These are phyloP conservation scores for Rhingia rostrata DNA, from an alignment of 2,888 invertebrate species.

Conservation along the genomic window DNA sequence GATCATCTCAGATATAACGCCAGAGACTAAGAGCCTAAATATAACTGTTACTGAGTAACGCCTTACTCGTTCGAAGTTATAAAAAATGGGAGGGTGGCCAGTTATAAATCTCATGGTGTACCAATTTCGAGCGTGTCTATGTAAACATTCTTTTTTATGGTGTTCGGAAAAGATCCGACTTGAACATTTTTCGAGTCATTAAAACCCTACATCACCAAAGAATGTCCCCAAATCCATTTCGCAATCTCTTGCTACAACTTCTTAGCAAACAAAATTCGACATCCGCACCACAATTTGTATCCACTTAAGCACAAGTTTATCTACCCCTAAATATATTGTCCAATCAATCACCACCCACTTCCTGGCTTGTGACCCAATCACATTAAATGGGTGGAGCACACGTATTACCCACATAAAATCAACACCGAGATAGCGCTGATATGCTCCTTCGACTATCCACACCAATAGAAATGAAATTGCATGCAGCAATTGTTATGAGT, in stretches of 20 bases:
- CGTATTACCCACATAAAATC: not conserved
- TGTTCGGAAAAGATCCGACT: no score
- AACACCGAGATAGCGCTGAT: slow-evolving; percentile 1
- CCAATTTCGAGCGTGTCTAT: no score
- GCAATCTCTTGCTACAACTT: not conserved
- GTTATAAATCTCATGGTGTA: no score
- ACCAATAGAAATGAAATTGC: not conserved
- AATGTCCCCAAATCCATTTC: slow-evolving; percentile 27
- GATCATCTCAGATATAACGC: no score
- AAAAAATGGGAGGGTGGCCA: no score
- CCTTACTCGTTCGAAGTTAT: no score
- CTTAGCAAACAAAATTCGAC: not conserved
- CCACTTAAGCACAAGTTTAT: slow-evolving; percentile 63
- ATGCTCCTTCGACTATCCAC: not conserved
- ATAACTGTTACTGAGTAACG: no score
- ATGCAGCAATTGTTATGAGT: slow-evolving; percentile 46
- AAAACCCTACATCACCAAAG: no score
- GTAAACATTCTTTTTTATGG: no score
- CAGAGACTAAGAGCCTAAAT: no score
- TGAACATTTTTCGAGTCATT: no score
- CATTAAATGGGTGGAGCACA: slow-evolving; percentile 31
- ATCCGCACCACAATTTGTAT: slow-evolving; percentile 33
- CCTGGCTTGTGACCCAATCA: slow-evolving; percentile 31
- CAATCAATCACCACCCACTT: slow-evolving; percentile 73
- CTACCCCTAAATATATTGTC: slow-evolving; percentile 48